Percentiles rank a stretch among this genome's conserved stretches.
Evolutionary conservation across 1,140 invertebrate species (phyloP).

Genomic region (Physella acuta): DNA sequence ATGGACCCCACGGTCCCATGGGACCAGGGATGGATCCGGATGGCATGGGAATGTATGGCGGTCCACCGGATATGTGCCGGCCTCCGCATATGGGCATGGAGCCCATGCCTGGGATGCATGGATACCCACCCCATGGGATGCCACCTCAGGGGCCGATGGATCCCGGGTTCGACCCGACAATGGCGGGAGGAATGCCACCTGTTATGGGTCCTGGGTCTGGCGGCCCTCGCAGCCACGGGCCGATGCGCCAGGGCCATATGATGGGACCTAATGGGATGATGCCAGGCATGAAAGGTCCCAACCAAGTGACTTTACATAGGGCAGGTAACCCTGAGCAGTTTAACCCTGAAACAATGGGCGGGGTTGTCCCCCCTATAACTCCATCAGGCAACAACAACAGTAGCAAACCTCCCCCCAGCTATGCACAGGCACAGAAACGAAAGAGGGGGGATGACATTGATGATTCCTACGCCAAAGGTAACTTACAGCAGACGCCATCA

Average conservation of each 20-base stretch:
- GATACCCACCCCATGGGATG: slow-evolving; percentile 27
- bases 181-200: slow-evolving; percentile 38
- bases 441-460: slow-evolving; percentile 55
- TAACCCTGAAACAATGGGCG: slow-evolving; percentile 41
- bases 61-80: slow-evolving; percentile 31
- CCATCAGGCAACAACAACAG: slow-evolving; percentile 28
- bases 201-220: slow-evolving; percentile 63
- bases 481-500: slow-evolving; percentile 92
- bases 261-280: slow-evolving; percentile 35
- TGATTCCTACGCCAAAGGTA: slow-evolving; percentile 59
- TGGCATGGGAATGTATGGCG: slow-evolving; percentile 29
- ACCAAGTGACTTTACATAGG: slow-evolving; percentile 43
- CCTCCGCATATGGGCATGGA: slow-evolving; percentile 35
- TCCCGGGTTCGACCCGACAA: slow-evolving; percentile 36
- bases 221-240: slow-evolving; percentile 47
- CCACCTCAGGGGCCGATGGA: slow-evolving; percentile 34
- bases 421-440: slow-evolving; percentile 57
- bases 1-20: slow-evolving; percentile 25
- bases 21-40: slow-evolving; percentile 22
- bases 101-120: slow-evolving; percentile 33
- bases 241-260: slow-evolving; percentile 30
- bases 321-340: slow-evolving; percentile 57
- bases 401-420: slow-evolving; percentile 56
- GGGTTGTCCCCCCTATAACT: slow-evolving; percentile 30
- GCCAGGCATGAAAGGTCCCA: slow-evolving; percentile 27